Percentiles rank a stretch among this genome's conserved stretches.
phyloP scores from a whole-genome alignment of 2,113 vertebrate species.

The Limanda limanda region DNA sequence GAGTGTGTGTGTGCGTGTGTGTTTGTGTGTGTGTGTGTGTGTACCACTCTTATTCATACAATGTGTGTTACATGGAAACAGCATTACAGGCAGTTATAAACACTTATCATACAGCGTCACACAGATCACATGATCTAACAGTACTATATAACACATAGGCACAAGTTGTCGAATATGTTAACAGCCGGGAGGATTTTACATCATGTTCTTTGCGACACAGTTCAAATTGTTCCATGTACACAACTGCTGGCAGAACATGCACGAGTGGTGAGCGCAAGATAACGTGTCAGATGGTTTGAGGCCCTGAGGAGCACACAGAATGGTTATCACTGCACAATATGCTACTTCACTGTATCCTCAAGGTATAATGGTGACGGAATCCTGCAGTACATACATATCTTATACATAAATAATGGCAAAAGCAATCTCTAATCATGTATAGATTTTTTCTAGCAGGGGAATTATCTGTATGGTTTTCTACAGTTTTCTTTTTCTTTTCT shows the following conservation, averaged over 20 bases:
- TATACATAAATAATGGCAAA: slow-evolving; percentile 43
- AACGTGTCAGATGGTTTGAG: slow-evolving; percentile 20
- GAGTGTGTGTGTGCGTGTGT: slow-evolving; percentile 8
- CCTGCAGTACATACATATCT: slow-evolving; percentile 32
- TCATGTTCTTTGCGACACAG: slow-evolving; percentile 18
- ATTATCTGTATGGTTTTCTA: neutral
- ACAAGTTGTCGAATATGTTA: slow-evolving; percentile 19
- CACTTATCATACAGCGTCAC: slow-evolving; percentile 46
- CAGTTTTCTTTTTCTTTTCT: neutral
- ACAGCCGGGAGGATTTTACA: slow-evolving; percentile 15
- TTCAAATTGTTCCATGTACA: slow-evolving; percentile 13
- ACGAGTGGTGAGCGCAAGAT: neutral
- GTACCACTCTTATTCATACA: slow-evolving; percentile 32
- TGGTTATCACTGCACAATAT: slow-evolving; percentile 33
- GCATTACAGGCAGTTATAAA: slow-evolving; percentile 23
- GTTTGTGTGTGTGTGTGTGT: too few relatives aligned
- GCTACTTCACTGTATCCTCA: neutral
- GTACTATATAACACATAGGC: slow-evolving; percentile 14
- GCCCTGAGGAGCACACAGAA: slow-evolving; percentile 47
- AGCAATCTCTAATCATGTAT: slow-evolving; percentile 4
- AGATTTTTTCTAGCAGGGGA: slow-evolving; percentile 3
- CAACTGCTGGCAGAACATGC: slow-evolving; percentile 14
- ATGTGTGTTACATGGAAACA: slow-evolving; percentile 4
- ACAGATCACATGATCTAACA: slow-evolving; percentile 14
- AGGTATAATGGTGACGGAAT: slow-evolving; percentile 11